phyloP scores from a whole-genome alignment of 2,113 vertebrate genomes.

The Perognathus longimembris region DNA sequence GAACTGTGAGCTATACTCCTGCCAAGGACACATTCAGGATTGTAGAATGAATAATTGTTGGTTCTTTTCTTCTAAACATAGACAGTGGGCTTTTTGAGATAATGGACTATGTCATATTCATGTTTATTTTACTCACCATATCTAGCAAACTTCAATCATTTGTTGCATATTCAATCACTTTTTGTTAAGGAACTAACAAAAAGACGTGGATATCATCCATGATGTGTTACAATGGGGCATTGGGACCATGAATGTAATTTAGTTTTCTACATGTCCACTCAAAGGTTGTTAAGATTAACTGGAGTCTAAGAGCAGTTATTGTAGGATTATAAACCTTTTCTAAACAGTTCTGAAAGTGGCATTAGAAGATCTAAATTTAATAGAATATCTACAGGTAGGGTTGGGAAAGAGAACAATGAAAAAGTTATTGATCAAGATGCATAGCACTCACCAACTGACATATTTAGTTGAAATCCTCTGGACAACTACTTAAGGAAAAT shows the following conservation, averaged over 20 bases:
- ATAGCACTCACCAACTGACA: no score
- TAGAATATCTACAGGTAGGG: no score
- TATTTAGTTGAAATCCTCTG: no score
- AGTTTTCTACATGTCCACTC: not conserved
- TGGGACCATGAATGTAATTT: not conserved
- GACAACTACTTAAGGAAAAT: no score
- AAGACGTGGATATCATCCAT: not conserved
- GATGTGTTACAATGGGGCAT: not conserved
- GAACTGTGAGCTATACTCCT: not conserved
- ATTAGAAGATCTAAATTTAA: not conserved
- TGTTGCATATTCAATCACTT: not conserved
- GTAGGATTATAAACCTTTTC: not conserved
- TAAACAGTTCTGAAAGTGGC: not conserved
- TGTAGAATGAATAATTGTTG: not conserved
- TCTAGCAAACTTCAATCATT: not conserved
- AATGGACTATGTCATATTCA: not conserved
- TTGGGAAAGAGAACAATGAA: no score
- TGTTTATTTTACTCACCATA: not conserved
- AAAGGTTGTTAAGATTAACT: constrained; percentile 7
- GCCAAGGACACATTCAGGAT: not conserved
- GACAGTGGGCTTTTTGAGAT: constrained; percentile 22
- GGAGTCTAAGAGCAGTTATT: not conserved
- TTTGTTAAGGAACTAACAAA: not conserved
- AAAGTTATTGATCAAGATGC: no score
- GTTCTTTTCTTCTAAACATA: constrained; percentile 12